Percentiles rank a stretch among this genome's conserved stretches.
These are phyloP conservation scores for Acinonyx jubatus DNA, from an alignment of 2,113 vertebrate species.

Conservation along the genomic window DNA sequence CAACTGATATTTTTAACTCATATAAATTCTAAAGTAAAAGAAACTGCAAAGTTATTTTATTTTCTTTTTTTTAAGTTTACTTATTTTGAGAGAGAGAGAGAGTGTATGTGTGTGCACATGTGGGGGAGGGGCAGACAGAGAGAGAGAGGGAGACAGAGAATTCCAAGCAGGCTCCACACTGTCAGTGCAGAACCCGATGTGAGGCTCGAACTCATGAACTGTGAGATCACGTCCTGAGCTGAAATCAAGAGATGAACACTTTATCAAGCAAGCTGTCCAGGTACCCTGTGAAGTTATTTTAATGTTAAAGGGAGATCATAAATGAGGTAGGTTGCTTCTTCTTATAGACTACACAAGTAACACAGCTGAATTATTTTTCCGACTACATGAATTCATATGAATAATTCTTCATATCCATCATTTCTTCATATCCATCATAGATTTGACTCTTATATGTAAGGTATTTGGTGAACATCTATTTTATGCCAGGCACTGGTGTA, in stretches of 20 bases:
- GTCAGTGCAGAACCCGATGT: no score
- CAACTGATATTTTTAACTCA: background rate
- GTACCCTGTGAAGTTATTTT: background rate
- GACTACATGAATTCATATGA: background rate
- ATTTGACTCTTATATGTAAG: background rate
- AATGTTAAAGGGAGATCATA: background rate
- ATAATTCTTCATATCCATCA: background rate
- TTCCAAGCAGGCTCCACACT: no score
- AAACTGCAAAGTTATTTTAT: background rate
- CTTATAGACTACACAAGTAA: background rate
- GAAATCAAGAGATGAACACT: no score
- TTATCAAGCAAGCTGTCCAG: no score
- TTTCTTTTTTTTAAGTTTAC: no score
- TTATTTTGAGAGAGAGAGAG: no score
- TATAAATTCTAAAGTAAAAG: background rate
- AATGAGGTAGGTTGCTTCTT: background rate
- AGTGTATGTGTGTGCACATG: no score
- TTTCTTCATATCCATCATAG: background rate
- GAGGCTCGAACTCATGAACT: no score
- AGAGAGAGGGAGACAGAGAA: no score
- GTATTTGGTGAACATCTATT: background rate
- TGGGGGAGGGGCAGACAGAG: no score
- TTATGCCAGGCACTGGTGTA: background rate
- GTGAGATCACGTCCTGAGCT: no score
- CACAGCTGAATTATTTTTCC: background rate